Evolutionary conservation across 2,113 vertebrate genomes (phyloP).

Genomic region (Tyto alba): DNA sequence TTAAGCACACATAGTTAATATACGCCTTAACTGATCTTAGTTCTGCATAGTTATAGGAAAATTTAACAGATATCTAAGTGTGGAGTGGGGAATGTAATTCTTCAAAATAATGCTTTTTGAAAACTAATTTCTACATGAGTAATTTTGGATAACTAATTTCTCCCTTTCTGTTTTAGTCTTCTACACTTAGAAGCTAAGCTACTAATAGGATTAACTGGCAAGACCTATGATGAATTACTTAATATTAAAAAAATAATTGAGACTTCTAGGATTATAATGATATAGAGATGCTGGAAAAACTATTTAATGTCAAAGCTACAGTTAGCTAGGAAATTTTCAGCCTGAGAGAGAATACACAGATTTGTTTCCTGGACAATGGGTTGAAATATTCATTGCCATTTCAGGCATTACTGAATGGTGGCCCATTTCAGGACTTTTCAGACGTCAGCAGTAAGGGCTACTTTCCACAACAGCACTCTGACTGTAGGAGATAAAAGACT

Average conservation of each 20-base stretch:
- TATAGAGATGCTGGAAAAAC: not conserved
- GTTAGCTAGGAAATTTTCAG: not conserved
- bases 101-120: not conserved
- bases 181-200: not conserved
- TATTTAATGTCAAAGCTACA: not conserved
- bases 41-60: not conserved
- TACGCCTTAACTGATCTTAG: not conserved
- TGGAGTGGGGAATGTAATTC: not conserved
- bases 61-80: not conserved
- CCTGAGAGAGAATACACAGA: not conserved
- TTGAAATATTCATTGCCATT: not conserved
- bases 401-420: slow-evolving; percentile 12
- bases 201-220: not conserved
- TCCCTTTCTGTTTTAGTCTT: not conserved
- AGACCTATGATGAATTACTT: not conserved
- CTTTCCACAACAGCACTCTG: slow-evolving; percentile 38
- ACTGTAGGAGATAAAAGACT: slow-evolving; percentile 35
- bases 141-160: not conserved
- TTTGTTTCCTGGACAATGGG: not conserved
- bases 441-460: slow-evolving; percentile 1
- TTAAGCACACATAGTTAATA: not conserved
- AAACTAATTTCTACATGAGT: not conserved
- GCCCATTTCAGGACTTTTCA: not conserved
- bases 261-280: not conserved
- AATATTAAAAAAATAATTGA: not conserved